Percentiles rank a stretch among this genome's conserved stretches.
Evolutionary conservation across 2,888 invertebrate species (phyloP).

Genomic region (Brachynemurus nebulosus): DNA sequence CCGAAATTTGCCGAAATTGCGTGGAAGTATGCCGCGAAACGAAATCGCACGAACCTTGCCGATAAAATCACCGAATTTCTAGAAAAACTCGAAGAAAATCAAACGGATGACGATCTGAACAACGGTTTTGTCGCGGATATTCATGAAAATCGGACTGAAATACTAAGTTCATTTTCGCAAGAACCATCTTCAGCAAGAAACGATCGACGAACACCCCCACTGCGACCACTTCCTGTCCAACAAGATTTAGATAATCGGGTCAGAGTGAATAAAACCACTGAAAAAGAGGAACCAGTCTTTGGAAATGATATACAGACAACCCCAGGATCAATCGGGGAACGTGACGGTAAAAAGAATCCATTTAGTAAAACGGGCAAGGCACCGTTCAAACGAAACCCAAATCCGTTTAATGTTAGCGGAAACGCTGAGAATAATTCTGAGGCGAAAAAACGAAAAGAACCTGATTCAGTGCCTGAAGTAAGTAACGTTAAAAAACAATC

Average conservation of each 20-base stretch:
- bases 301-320: too few relatives aligned
- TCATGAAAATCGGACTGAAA: background rate
- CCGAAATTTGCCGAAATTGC: constrained; percentile 67
- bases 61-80: constrained; percentile 56
- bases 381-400: background rate
- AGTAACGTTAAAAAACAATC: background rate
- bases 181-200: background rate
- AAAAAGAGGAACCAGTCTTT: background rate
- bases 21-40: constrained; percentile 74
- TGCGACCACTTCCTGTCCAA: background rate
- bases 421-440: too few relatives aligned
- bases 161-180: background rate
- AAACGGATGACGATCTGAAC: constrained; percentile 9
- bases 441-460: background rate
- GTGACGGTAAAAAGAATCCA: background rate
- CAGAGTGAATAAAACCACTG: background rate
- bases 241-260: constrained; percentile 1
- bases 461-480: background rate
- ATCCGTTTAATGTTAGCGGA: background rate
- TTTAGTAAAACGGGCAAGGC: background rate
- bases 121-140: background rate
- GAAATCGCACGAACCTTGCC: constrained; percentile 62
- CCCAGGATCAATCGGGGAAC: background rate
- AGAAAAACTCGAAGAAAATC: constrained; percentile 29
- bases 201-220: background rate